These are phyloP conservation scores for Oreochromis aureus DNA, from an alignment of 2,113 vertebrate species.

Conservation along the genomic window DNA sequence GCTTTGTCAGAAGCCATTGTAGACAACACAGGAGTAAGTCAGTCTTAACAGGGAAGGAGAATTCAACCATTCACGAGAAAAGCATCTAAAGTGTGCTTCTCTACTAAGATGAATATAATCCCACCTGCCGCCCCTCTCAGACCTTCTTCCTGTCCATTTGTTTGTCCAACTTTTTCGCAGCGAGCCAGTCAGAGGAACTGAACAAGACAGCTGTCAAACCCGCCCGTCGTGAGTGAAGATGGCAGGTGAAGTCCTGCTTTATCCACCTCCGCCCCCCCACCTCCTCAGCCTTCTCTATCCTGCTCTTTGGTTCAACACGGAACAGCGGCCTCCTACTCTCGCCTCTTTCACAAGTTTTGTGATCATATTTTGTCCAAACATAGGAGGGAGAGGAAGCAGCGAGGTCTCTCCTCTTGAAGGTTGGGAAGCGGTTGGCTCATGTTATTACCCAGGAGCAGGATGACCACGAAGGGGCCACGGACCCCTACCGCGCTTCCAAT, in stretches of 20 bases:
- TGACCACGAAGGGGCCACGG: constrained; percentile 27
- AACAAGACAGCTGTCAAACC: constrained; percentile 74
- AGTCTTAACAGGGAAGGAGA: not conserved
- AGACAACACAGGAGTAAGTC: not conserved
- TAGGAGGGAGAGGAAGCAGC: constrained; percentile 2
- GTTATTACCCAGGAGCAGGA: constrained; percentile 32
- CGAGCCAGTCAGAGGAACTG: constrained; percentile 48
- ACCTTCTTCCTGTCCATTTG: constrained; percentile 35
- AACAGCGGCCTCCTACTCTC: constrained; percentile 2
- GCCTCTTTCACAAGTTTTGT: not conserved
- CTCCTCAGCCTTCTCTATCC: not conserved
- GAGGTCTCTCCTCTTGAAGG: not conserved
- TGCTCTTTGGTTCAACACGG: constrained; percentile 4
- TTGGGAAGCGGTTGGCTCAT: constrained; percentile 26
- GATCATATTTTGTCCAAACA: constrained; percentile 20
- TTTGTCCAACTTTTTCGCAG: constrained; percentile 50
- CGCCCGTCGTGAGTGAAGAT: constrained; percentile 53
- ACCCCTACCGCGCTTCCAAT: constrained; percentile 23
- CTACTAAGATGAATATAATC: not conserved
- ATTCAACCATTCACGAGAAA: not conserved
- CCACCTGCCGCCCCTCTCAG: not conserved
- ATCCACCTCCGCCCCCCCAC: not conserved
- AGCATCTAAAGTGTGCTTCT: not conserved
- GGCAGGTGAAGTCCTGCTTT: constrained; percentile 61
- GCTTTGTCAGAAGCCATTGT: constrained; percentile 10